These are phyloP conservation scores for Apodemus agrarius DNA, from an alignment of 2,797 vertebrate genomes.

Conservation along the genomic window DNA sequence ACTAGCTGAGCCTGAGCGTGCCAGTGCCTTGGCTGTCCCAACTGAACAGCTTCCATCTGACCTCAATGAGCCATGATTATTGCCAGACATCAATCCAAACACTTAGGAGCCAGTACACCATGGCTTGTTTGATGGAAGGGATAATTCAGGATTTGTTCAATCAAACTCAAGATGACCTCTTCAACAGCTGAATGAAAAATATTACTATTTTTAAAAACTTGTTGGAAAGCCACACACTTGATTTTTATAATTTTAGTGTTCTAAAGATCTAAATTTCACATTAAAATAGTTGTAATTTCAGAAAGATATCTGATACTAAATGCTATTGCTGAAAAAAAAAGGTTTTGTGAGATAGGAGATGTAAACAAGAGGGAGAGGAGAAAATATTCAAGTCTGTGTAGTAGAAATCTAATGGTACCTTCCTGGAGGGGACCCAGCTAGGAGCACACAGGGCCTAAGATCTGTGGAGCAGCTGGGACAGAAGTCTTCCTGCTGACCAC, in stretches of 20 bases:
- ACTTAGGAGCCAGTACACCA: neutral
- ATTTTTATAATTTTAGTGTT: neutral
- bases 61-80: neutral
- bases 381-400: neutral
- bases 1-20: neutral
- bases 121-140: neutral
- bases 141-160: neutral
- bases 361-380: neutral
- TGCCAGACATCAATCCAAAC: constrained; percentile 12
- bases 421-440: too few species aligned
- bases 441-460: too few species aligned
- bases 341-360: neutral
- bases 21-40: neutral
- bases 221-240: neutral
- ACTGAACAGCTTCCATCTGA: neutral
- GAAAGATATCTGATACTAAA: neutral
- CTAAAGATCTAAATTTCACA: neutral
- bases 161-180: neutral
- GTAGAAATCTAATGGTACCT: neutral
- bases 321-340: neutral
- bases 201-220: neutral
- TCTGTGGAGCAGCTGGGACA: too few species aligned
- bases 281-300: neutral
- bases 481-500: too few species aligned
- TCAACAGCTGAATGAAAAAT: neutral